These are phyloP conservation scores for Squalus acanthias DNA, from an alignment of 2,797 vertebrate genomes.

Conservation along the genomic window DNA sequence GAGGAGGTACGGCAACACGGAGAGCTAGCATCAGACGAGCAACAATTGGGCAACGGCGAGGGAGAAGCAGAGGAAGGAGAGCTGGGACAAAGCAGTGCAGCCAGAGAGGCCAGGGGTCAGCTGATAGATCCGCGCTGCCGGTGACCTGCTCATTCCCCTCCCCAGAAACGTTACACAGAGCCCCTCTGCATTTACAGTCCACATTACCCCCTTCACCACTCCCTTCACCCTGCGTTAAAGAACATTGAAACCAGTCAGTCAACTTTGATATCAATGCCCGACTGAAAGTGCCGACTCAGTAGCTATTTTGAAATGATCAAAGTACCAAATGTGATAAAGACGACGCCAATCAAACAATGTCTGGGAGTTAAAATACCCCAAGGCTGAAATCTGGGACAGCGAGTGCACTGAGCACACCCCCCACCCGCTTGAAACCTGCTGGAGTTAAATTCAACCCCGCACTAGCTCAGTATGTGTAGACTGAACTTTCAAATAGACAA, in stretches of 20 bases:
- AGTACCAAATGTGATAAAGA: not conserved
- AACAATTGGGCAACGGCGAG: no score
- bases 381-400: not conserved
- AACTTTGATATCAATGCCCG: not conserved
- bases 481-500: not conserved
- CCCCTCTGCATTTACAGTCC: no score
- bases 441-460: not conserved
- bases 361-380: not conserved
- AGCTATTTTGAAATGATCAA: not conserved
- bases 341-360: not conserved
- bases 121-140: not conserved
- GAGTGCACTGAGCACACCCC: not conserved
- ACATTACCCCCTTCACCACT: not conserved
- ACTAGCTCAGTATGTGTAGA: not conserved
- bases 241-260: not conserved
- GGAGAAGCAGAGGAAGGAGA: not conserved
- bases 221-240: not conserved
- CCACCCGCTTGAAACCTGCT: not conserved
- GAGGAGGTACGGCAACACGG: no score
- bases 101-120: no score
- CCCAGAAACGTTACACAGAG: not conserved
- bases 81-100: not conserved
- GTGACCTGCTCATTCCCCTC: not conserved
- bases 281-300: not conserved
- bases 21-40: no score